Percentiles rank a stretch among this genome's conserved stretches.
Evolutionary conservation across 2,888 invertebrate genomes (phyloP).

Genomic region (Sesia bembeciformis): DNA sequence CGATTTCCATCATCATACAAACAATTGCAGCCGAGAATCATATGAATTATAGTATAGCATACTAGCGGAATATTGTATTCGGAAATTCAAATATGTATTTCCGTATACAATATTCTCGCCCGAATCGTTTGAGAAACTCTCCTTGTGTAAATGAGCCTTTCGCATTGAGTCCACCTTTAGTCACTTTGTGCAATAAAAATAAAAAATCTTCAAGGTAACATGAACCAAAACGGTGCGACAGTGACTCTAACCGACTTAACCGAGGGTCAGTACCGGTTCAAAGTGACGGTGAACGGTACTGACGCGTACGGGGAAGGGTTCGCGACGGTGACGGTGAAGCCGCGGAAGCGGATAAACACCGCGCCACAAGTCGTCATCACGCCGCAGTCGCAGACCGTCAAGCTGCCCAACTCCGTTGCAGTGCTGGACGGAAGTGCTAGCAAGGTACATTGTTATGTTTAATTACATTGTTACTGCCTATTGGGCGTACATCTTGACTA

Average conservation of each 20-base stretch:
- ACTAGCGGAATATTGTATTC: no score
- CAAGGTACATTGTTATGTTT: slow-evolving; percentile 37
- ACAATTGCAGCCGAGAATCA: no score
- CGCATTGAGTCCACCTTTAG: no score
- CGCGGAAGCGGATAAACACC: slow-evolving; percentile 87
- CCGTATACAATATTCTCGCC: no score
- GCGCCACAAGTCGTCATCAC: slow-evolving; percentile 90
- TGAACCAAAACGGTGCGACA: slow-evolving; percentile 88
- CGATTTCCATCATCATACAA: no score
- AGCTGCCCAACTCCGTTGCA: slow-evolving; percentile 91
- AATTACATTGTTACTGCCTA: no score
- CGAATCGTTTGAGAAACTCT: no score
- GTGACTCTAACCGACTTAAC: slow-evolving; percentile 88
- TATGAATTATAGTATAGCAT: no score
- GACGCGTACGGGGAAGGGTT: slow-evolving; percentile 85
- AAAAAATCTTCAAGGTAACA: slow-evolving; percentile 71
- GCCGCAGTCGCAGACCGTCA: slow-evolving; percentile 89
- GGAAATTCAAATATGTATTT: no score
- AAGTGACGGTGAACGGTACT: slow-evolving; percentile 85
- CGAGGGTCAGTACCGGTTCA: slow-evolving; percentile 91
- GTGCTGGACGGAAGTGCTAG: slow-evolving; percentile 91
- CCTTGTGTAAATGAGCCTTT: no score
- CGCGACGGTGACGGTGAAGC: slow-evolving; percentile 92
- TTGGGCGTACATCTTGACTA: no score
- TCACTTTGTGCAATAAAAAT: no score